phyloP scores from a whole-genome alignment of 2,797 vertebrate species.

The Alauda arvensis region DNA sequence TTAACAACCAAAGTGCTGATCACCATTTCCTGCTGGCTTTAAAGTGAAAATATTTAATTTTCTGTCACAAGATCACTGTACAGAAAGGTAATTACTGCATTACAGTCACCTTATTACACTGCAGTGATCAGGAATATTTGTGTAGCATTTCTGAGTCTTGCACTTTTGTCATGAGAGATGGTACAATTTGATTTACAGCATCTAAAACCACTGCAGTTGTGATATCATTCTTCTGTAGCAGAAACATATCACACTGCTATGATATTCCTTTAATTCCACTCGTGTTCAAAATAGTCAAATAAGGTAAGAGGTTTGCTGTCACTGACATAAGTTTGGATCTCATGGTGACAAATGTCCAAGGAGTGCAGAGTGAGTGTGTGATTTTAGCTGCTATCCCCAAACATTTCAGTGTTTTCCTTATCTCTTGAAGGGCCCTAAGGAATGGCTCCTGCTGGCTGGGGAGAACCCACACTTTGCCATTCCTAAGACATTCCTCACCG shows the following conservation, averaged over 20 bases:
- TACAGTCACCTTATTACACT: background rate
- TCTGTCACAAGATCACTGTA: background rate
- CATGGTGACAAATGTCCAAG: slow-evolving; percentile 46
- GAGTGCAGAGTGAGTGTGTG: slow-evolving; percentile 24
- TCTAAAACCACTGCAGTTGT: background rate
- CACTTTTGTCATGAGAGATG: background rate
- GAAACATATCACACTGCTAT: slow-evolving; percentile 26
- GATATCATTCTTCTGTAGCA: slow-evolving; percentile 16
- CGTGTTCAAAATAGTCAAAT: slow-evolving; percentile 34
- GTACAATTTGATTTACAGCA: slow-evolving; percentile 43
- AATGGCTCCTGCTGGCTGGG: slow-evolving; percentile 6
- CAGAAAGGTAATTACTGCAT: background rate
- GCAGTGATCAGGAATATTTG: background rate
- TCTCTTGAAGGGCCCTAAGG: slow-evolving; percentile 20
- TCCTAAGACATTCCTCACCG: background rate
- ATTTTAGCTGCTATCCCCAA: slow-evolving; percentile 45
- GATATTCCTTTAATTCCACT: slow-evolving; percentile 40
- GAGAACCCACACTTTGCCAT: background rate
- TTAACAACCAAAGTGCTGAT: slow-evolving; percentile 43
- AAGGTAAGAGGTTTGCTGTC: slow-evolving; percentile 55
- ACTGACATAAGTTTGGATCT: slow-evolving; percentile 59
- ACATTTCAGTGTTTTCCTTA: slow-evolving; percentile 32
- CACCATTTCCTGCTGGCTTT: slow-evolving; percentile 18
- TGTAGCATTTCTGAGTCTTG: background rate
- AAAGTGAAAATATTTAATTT: slow-evolving; percentile 44